phyloP scores from a whole-genome alignment of 1,140 invertebrate genomes.

The Vanessa atalanta region DNA sequence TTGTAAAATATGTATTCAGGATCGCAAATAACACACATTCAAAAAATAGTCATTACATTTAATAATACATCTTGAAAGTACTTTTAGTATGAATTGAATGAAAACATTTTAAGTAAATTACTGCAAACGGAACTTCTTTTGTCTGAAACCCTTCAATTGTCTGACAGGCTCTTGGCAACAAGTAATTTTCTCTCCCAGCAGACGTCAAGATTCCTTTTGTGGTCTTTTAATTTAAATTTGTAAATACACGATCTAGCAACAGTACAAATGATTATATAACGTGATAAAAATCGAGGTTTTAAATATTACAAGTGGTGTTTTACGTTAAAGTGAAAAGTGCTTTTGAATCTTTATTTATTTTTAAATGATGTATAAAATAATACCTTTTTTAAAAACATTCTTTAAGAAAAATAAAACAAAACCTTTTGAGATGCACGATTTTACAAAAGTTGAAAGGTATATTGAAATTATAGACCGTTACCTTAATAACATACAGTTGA shows the following conservation, averaged over 20 bases:
- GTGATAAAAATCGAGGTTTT: constrained; percentile 9
- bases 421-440: background rate
- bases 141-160: constrained; percentile 10
- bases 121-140: constrained; percentile 9
- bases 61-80: constrained; percentile 17
- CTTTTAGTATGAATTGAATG: constrained; percentile 18
- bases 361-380: background rate
- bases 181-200: constrained; percentile 25
- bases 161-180: constrained; percentile 25
- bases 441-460: constrained; percentile 35
- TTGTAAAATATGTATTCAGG: background rate
- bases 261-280: constrained; percentile 19
- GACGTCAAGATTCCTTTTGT: constrained; percentile 21
- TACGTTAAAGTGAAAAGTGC: background rate
- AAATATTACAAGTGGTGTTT: background rate
- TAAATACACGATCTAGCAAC: constrained; percentile 22
- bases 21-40: background rate
- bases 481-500: constrained; percentile 54
- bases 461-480: constrained; percentile 60
- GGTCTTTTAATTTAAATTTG: constrained; percentile 27
- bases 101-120: constrained; percentile 13
- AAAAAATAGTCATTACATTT: background rate
- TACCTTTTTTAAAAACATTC: background rate
- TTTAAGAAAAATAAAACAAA: background rate
- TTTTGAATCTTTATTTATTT: background rate